These are phyloP conservation scores for Eurytoma adleriae DNA, from an alignment of 2,888 invertebrate genomes.

Conservation along the genomic window DNA sequence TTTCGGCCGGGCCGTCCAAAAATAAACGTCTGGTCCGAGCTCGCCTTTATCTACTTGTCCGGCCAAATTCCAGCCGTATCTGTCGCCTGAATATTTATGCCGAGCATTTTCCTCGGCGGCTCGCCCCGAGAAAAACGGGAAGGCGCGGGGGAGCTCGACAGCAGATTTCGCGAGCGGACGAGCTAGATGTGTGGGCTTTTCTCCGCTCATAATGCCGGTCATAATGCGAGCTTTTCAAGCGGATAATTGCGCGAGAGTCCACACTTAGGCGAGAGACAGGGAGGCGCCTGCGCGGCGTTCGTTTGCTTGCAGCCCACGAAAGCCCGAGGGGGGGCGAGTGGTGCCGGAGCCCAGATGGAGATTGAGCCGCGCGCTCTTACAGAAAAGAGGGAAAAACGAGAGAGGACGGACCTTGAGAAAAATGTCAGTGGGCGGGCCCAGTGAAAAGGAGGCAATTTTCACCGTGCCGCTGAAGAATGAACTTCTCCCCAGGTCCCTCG, in stretches of 20 bases:
- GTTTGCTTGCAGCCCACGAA: background rate
- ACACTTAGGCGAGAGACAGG: background rate
- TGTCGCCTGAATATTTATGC: conserved; percentile 39
- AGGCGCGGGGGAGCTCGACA: background rate
- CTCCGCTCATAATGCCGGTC: conserved; percentile 3
- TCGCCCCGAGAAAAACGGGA: background rate
- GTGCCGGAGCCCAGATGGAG: background rate
- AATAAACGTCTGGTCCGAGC: conserved; percentile 7
- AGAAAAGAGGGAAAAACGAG: background rate
- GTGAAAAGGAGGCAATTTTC: conserved; percentile 32
- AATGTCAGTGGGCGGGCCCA: background rate
- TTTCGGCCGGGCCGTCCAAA: background rate
- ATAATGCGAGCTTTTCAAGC: conserved; percentile 39
- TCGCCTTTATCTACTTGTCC: conserved; percentile 25
- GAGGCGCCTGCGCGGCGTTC: background rate
- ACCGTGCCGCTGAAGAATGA: conserved; percentile 6
- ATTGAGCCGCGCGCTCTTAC: background rate
- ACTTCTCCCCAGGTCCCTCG: background rate
- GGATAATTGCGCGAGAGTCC: conserved; percentile 40
- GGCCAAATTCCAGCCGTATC: background rate
- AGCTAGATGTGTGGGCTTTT: conserved; percentile 6
- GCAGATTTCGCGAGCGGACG: conserved; percentile 5
- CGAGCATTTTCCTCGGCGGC: conserved; percentile 2
- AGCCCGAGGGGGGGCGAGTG: background rate
- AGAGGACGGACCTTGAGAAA: background rate